phyloP scores from a whole-genome alignment of 2,113 vertebrate genomes.

The Nibea albiflora region DNA sequence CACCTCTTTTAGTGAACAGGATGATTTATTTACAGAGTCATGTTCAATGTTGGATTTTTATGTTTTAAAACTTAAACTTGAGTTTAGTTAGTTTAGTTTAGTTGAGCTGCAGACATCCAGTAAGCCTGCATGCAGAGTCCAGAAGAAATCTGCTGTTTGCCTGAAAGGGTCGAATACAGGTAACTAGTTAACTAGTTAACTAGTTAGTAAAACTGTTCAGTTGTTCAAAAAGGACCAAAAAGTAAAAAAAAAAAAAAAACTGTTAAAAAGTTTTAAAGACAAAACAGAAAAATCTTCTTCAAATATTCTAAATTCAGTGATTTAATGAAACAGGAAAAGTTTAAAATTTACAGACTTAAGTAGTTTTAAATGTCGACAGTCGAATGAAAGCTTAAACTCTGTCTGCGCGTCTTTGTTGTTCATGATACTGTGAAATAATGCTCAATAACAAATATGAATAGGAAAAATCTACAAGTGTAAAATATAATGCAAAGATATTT shows the following conservation, averaged over 20 bases:
- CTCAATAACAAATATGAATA: neutral
- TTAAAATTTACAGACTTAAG: too few relatives aligned
- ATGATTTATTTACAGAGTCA: accelerated
- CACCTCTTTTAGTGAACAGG: accelerated
- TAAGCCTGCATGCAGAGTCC: too few relatives aligned
- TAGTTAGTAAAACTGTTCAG: too few relatives aligned
- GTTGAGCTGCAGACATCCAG: constrained; percentile 1
- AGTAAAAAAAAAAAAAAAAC: too few relatives aligned
- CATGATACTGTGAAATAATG: too few relatives aligned
- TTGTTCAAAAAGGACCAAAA: too few relatives aligned
- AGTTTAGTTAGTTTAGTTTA: neutral
- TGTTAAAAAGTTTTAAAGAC: too few relatives aligned
- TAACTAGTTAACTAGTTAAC: neutral
- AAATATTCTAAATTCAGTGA: too few relatives aligned
- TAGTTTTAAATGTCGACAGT: too few relatives aligned
- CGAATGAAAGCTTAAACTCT: neutral
- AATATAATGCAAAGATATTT: neutral
- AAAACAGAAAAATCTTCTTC: neutral
- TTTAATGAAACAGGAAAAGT: too few relatives aligned
- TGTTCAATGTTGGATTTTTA: neutral
- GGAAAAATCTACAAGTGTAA: neutral
- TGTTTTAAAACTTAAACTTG: constrained; percentile 6
- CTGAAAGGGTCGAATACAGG: neutral
- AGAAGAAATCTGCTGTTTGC: too few relatives aligned
- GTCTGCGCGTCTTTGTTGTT: neutral